Percentiles rank a stretch among this genome's conserved stretches.
These are phyloP conservation scores for Rhysida immarginata DNA, from an alignment of 1,140 invertebrate species.

Conservation along the genomic window DNA sequence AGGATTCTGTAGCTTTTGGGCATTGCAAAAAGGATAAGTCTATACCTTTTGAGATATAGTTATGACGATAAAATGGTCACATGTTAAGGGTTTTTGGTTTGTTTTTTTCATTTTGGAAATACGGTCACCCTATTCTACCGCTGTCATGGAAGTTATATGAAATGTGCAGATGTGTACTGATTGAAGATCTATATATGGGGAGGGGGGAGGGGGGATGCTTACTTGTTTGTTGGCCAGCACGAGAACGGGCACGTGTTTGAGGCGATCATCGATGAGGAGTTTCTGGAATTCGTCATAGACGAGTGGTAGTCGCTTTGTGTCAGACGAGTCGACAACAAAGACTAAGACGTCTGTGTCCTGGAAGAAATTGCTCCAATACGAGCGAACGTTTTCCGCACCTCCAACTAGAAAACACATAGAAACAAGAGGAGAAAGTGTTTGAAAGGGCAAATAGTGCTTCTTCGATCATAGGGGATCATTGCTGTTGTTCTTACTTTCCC, in stretches of 20 bases:
- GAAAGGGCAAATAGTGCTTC: no score
- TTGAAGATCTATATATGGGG: no score
- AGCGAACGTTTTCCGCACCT: slow-evolving; percentile 26
- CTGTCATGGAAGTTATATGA: no score
- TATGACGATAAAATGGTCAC: no score
- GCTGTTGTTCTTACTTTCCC: slow-evolving; percentile 9
- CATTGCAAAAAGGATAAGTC: no score
- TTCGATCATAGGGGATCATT: no score
- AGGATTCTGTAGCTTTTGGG: no score
- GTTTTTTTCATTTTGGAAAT: no score
- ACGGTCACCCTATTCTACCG: no score
- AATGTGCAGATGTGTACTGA: no score
- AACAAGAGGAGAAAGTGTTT: neutral
- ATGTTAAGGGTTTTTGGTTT: no score
- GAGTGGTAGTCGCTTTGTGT: neutral
- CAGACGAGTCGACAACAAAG: slow-evolving; percentile 30
- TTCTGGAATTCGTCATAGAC: slow-evolving; percentile 6
- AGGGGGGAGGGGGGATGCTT: neutral
- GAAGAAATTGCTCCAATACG: slow-evolving; percentile 34
- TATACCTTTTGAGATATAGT: no score
- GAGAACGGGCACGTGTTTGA: neutral
- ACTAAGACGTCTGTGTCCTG: slow-evolving; percentile 35
- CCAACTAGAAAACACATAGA: slow-evolving; percentile 21
- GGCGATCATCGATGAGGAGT: neutral
- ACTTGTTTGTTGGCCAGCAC: slow-evolving; percentile 9